These are phyloP conservation scores for Sipha maydis DNA, from an alignment of 2,888 invertebrate species.

Conservation along the genomic window DNA sequence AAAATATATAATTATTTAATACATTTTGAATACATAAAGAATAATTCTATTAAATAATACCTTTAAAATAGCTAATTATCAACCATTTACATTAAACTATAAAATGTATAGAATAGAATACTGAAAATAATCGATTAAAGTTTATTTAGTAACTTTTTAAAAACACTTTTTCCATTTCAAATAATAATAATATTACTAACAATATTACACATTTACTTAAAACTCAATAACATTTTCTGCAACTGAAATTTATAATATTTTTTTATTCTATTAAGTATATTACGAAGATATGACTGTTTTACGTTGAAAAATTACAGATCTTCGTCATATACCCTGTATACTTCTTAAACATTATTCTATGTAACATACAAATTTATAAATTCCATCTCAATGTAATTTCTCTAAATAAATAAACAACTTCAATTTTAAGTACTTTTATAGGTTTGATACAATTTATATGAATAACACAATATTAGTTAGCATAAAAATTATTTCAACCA, in stretches of 20 bases:
- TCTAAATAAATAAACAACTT: background rate
- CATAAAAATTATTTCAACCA: background rate
- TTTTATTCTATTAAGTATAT: background rate
- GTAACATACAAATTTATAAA: conserved; percentile 19
- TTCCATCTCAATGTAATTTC: conserved; percentile 18
- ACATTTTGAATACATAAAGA: conserved; percentile 1
- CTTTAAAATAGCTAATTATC: background rate
- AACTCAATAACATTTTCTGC: background rate
- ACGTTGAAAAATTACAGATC: background rate
- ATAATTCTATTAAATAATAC: conserved; percentile 8
- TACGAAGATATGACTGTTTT: background rate
- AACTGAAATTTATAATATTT: conserved; percentile 4
- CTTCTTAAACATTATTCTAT: background rate
- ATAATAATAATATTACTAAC: background rate
- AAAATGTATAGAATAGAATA: conserved; percentile 18
- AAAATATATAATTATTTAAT: background rate
- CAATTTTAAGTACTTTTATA: conserved; percentile 4
- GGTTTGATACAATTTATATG: conserved; percentile 19
- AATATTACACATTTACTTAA: background rate
- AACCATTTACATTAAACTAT: background rate
- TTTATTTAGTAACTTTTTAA: background rate
- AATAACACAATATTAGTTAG: conserved; percentile 22
- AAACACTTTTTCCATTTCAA: background rate
- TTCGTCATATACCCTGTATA: background rate
- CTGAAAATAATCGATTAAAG: conserved; percentile 3